Conservation (phyloP, 2,113 vertebrate species). For the Catharus fuscescens region DNA sequence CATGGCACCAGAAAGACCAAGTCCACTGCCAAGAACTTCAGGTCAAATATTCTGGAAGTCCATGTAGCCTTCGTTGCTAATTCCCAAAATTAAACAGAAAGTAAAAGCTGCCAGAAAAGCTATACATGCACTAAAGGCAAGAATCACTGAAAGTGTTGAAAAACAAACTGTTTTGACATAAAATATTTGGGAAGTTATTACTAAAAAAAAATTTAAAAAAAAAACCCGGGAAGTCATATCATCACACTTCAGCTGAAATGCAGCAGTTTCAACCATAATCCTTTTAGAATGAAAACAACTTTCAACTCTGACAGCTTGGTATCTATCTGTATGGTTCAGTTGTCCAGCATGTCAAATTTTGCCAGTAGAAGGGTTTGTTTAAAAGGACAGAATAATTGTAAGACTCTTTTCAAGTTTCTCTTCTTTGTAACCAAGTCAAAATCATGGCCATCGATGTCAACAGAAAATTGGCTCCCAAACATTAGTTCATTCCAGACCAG, state of each 20-base stretch:
- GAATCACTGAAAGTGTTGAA: background rate
- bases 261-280: background rate
- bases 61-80: background rate
- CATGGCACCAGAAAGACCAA: background rate
- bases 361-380: background rate
- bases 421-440: constrained; percentile 20
- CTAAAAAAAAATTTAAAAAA: too few species aligned
- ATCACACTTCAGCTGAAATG: background rate
- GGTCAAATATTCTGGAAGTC: background rate
- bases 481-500: background rate
- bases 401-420: background rate
- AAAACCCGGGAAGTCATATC: background rate
- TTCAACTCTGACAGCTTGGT: background rate
- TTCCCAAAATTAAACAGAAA: background rate
- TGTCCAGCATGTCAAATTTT: background rate
- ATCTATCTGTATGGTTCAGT: background rate
- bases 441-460: constrained; percentile 6
- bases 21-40: background rate
- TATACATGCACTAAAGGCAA: background rate
- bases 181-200: background rate
- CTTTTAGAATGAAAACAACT: background rate
- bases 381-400: background rate
- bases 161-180: background rate
- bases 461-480: background rate
- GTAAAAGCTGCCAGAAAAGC: background rate